Evolutionary conservation across 2,113 vertebrate species (phyloP).

Genomic region (Cynoglossus semilaevis): DNA sequence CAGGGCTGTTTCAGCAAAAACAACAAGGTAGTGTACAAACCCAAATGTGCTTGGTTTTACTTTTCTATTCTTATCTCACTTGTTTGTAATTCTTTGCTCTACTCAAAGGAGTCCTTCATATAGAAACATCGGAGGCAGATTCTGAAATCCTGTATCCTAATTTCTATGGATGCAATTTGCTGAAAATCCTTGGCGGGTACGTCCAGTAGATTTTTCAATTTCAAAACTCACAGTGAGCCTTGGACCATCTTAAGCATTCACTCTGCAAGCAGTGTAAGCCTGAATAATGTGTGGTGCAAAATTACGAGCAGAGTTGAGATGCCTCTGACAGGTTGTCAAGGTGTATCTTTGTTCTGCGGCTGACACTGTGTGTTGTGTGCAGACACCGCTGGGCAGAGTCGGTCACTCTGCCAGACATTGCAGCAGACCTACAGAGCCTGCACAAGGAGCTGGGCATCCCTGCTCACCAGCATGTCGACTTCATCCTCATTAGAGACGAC

Average conservation of each 20-base stretch:
- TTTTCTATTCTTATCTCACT: conserved; percentile 8
- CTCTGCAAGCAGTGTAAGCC: conserved; percentile 28
- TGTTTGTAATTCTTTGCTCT: conserved; percentile 9
- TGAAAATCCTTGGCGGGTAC: conserved; percentile 81
- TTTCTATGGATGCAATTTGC: conserved; percentile 79
- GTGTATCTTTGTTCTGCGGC: conserved; percentile 37
- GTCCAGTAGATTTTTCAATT: conserved; percentile 19
- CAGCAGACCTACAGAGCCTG: conserved; percentile 84
- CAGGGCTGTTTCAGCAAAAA: conserved; percentile 88
- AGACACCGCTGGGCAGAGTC: conserved; percentile 77
- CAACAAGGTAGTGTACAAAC: conserved; percentile 79
- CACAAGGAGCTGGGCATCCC: conserved; percentile 79
- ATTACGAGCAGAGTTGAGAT: conserved; percentile 34
- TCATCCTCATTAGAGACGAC: conserved; percentile 88
- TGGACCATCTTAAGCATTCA: neutral
- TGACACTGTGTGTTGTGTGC: conserved; percentile 48
- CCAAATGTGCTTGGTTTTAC: neutral
- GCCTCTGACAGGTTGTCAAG: conserved; percentile 51
- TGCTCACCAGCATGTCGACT: conserved; percentile 77
- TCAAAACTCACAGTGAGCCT: conserved; percentile 10
- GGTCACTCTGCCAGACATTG: conserved; percentile 79
- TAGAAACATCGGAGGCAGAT: conserved; percentile 81
- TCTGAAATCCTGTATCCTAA: conserved; percentile 95
- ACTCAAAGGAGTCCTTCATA: conserved; percentile 76
- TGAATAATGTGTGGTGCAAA: conserved; percentile 43